Evolutionary conservation across 2,797 vertebrate species (phyloP), one percentile per base, ranked within the genome.

Genomic region (Spheniscus humboldti): DNA sequence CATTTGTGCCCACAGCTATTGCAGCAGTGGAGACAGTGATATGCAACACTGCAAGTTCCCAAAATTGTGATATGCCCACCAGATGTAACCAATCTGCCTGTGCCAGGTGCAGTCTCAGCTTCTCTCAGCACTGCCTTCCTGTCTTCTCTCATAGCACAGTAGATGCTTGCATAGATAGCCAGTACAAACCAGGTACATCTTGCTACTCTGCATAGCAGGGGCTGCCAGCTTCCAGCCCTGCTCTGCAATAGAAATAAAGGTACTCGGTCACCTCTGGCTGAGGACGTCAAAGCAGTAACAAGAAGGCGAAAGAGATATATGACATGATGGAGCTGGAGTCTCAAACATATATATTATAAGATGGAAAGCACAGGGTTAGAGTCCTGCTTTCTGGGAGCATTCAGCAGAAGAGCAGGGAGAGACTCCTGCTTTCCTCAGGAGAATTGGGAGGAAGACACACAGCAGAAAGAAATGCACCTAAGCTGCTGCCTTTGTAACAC

Each of bases 171-270:
- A 45, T 1, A 50, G 30, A 15, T 12, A 71, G 30, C 30, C 39
- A 7, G 14, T 25, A 43, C 48, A 64, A 16, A 75, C 0, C 59
- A 30, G 14, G 30, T 23, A 25, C 28, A 25, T 11, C 31, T 41
- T n/a, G 12, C 47, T 71, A 9, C 4, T 10, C 20, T 16, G 11
- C 2, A 0, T 3, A 50, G 31, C 57, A 39, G 11, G 7, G 19
- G 22, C 43, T 63, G 15, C 47, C 53, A 81, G 66, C 43, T 71
- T 71, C 67, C 72, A 82, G 24, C 30, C 43, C 50, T 55, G 57
- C 48, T 37, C 47, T 50, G 37, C 62, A 48, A 53, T 0, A 45
- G 22, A 53, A 91, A 71, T 37, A 67, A 23, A 86, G 9, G 18
- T 23, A 48, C 24, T 82, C 0, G 0, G 17, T 31, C 43, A 37